Evolutionary conservation across 2,888 invertebrate species (phyloP), one percentile per base, ranked within the genome.

Genomic region (Dasysyrphus albostriatus): DNA sequence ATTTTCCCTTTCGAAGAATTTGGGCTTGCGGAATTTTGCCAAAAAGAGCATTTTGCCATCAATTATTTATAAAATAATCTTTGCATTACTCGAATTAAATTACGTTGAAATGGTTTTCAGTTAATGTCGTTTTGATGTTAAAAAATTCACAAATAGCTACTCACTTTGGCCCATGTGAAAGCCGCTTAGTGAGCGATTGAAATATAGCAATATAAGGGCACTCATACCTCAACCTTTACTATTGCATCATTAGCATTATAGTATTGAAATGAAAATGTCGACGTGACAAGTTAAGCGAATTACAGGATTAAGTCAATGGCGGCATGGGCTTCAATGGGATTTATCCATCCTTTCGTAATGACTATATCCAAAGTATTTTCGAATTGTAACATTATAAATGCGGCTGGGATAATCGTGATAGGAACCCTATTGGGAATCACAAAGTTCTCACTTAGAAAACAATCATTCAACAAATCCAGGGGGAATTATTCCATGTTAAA

Each of bases 251-350:
- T 37, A 78, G 19, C 47, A 39, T 29, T 76, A 77, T 77, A 73
- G 49, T 74, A 82, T 69, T 70, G 79, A 79, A 63, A 78, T 65
- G 58, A 51, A 80, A 84, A 65, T 54, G 56, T 51, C 59, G 58
- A 70, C 77, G 70, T 72, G 74, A 51, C 70, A 78, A 65, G 70
- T 84, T 63, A 75, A 72, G 58, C 63, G 70, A 72, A 84, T 85
- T 70, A 74, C 49, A 70, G 82, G 74, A 70, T 63, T 63, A 59
- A 49, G 54, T 69, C 7, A 6, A n/a, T 37, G 19, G 7, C 5
- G 19, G 67, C 9, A 14, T 44, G 34, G 70, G 70, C 16, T 61
- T 76, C 70, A 51, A 44, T 61, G n/a, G 51, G 78, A 61, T 44
- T 63, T 14, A 77, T 59, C 39, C 61, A 24, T 49, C 56, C 67